These are phyloP conservation scores for Acanthornis magna DNA, from an alignment of 2,797 vertebrate genomes.

Conservation along the genomic window DNA sequence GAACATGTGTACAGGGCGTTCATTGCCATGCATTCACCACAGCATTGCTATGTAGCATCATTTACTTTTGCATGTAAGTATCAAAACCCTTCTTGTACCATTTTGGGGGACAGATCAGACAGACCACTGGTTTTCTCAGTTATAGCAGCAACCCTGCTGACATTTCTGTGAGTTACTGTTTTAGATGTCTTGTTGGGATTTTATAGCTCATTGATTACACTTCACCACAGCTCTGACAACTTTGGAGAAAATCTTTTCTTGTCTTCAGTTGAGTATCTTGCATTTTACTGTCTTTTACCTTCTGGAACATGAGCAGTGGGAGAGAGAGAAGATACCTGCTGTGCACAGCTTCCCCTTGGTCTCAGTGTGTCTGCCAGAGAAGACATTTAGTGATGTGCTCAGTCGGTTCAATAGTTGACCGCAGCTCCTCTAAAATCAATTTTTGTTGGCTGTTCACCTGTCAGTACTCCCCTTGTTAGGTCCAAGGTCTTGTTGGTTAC, in stretches of 20 bases:
- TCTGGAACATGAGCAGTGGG: background rate
- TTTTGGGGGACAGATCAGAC: background rate
- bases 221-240: background rate
- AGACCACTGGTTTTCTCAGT: background rate
- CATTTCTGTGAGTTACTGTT: background rate
- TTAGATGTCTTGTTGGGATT: background rate
- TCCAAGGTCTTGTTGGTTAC: background rate
- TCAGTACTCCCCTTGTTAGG: background rate
- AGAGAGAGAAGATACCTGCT: background rate
- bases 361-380: background rate
- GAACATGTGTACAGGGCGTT: background rate
- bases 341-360: background rate
- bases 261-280: background rate
- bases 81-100: background rate
- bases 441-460: background rate
- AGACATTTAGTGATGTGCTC: background rate
- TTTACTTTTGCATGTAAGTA: background rate
- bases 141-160: background rate
- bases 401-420: background rate
- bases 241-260: background rate
- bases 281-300: background rate
- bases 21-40: background rate
- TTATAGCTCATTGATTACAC: background rate
- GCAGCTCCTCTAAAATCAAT: background rate
- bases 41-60: background rate